A percentile compares a stretch with the other conserved stretches of the same genome.
Conservation (phyloP, 2,888 invertebrate species). For the Drosophila mulleri region DNA sequence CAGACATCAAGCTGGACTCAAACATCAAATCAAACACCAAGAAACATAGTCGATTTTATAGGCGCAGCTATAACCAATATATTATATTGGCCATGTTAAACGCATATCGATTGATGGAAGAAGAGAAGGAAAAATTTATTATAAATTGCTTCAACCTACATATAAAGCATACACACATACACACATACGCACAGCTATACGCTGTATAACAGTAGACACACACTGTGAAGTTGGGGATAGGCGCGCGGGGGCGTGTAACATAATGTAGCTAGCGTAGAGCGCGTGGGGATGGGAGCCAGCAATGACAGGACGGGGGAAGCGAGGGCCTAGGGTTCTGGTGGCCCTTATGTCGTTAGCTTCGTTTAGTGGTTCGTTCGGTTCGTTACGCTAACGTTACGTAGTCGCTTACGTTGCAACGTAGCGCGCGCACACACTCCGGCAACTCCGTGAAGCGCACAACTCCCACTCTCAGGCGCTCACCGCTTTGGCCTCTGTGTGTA, state of each 20-base stretch:
- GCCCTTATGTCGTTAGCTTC: slow-evolving; percentile 62
- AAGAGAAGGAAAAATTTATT: slow-evolving; percentile 71
- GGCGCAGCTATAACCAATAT: slow-evolving; percentile 2
- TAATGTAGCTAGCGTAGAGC: slow-evolving; percentile 42
- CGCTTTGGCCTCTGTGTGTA: slow-evolving; percentile 8
- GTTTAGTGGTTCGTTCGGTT: slow-evolving; percentile 53
- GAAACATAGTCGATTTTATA: background rate
- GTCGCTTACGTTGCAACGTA: slow-evolving; percentile 48
- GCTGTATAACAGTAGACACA: slow-evolving; percentile 66
- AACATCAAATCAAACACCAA: background rate
- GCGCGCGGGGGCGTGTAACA: slow-evolving; percentile 45
- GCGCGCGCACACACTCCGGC: slow-evolving; percentile 45
- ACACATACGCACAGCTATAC: slow-evolving; percentile 67
- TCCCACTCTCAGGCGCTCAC: slow-evolving; percentile 20
- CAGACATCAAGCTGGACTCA: background rate
- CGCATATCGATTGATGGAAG: slow-evolving; percentile 78
- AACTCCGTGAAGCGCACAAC: slow-evolving; percentile 45
- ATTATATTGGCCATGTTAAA: slow-evolving; percentile 37
- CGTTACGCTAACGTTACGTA: slow-evolving; percentile 50
- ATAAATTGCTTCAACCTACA: slow-evolving; percentile 83
- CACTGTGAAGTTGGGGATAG: slow-evolving; percentile 35
- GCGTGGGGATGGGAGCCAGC: background rate
- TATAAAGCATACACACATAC: slow-evolving; percentile 69
- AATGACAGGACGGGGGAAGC: slow-evolving; percentile 9
- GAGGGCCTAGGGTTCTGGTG: background rate